Evolutionary conservation across 1,140 invertebrate species (phyloP), one percentile per base, ranked within the genome.

Genomic region (Drosophila seguyi): DNA sequence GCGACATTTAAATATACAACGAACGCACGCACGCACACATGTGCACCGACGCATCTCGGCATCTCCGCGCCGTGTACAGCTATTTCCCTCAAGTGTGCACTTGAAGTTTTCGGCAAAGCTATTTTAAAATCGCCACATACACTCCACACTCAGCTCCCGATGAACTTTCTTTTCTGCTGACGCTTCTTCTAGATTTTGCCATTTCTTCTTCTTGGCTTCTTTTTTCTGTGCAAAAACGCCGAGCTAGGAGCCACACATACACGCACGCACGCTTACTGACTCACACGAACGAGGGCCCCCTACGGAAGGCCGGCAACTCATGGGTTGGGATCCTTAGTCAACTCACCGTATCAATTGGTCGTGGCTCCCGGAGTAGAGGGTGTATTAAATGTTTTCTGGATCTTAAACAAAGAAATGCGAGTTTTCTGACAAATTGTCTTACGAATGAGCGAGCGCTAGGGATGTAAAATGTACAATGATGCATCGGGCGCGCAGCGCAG

Each of bases 121-220:
- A 90, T 88, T 88, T 88, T 88, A 81, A 86, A 85, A 78, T 78
- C 75, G 78, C 77, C 83, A 87, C 83, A 84, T 75, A 79, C 71
- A 77, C 66, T 77, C 63, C 77, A 75, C 79, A 65, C 57, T 83
- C 63, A 57, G 72, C 56, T 57, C 69, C 65, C 75, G 81, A 67
- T 90, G 85, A 90, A 90, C 85, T 90, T 90, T 90, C 85, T 90
- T 90, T 90, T 90, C 60, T 90, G 85, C 85, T 79, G 74, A 85
- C 81, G 85, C 85, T 79, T 69, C 86, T 90, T 90, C 85, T 90
- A 90, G 86, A 75, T 73, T 88, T 90, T 90, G 78, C 81, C 81
- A 90, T 90, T 79, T 78, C 62, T 66, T 68, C 60, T 56, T 36
- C 25, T 68, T 38, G 34, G 52, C 47, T 45, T 36, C 13, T 61